Evolutionary conservation across 2,888 invertebrate species (phyloP).

Genomic region (Selenia dentaria): DNA sequence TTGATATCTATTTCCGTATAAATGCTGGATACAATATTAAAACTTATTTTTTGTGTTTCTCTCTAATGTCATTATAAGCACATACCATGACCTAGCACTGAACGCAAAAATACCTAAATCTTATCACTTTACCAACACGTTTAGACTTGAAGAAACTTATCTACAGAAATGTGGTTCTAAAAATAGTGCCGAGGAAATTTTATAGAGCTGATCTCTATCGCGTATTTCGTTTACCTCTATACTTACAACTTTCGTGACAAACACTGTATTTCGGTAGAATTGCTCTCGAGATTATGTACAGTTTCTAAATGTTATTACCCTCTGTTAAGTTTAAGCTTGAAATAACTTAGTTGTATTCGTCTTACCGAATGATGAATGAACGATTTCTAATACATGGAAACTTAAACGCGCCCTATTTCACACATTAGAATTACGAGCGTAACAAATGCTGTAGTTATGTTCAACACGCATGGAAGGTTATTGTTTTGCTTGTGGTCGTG

Average conservation of each 20-base stretch:
- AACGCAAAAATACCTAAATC: too few relatives aligned
- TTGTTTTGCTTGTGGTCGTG: constrained; percentile 4
- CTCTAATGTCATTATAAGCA: too few relatives aligned
- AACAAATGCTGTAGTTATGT: constrained; percentile 1
- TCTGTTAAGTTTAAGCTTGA: too few relatives aligned
- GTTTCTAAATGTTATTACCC: neutral
- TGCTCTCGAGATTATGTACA: neutral
- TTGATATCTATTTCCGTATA: too few relatives aligned
- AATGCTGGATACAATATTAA: too few relatives aligned
- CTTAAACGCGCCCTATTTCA: constrained; percentile 6
- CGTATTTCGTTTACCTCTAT: neutral
- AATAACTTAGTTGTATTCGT: neutral
- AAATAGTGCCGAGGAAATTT: too few relatives aligned
- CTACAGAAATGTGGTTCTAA: too few relatives aligned
- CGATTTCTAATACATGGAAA: constrained; percentile 4
- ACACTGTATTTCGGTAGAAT: neutral
- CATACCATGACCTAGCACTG: too few relatives aligned
- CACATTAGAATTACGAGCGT: constrained; percentile 11
- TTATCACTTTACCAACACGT: too few relatives aligned
- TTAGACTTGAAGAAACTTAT: too few relatives aligned
- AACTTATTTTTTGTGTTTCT: too few relatives aligned
- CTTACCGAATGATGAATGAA: constrained; percentile 5
- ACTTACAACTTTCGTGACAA: neutral
- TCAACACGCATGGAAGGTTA: constrained; percentile 12
- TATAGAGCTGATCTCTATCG: too few relatives aligned